phyloP scores from a whole-genome alignment of 2,888 invertebrate genomes.

The Protonemura montana region DNA sequence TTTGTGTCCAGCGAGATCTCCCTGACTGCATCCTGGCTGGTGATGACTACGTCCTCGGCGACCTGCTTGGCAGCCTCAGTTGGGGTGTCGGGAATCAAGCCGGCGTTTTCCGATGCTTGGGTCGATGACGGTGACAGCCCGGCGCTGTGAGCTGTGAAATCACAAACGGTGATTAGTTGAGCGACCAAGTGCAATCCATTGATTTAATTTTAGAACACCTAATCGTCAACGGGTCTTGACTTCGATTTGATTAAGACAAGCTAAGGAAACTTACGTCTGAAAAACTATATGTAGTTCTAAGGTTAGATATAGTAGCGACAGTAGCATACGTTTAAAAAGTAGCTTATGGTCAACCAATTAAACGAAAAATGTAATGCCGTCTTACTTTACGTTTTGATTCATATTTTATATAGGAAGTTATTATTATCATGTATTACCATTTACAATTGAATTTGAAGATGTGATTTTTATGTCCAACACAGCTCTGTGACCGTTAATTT shows the following conservation, averaged over 20 bases:
- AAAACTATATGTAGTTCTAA: too few relatives aligned
- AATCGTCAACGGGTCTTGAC: too few relatives aligned
- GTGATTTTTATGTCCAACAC: not conserved
- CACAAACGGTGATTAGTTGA: not conserved
- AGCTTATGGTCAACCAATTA: too few relatives aligned
- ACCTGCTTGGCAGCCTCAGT: conserved; percentile 25
- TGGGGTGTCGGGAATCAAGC: conserved; percentile 35
- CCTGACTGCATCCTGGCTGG: conserved; percentile 7
- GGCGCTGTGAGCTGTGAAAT: conserved; percentile 48
- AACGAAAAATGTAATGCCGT: too few relatives aligned
- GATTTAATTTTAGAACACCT: too few relatives aligned
- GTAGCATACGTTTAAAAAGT: too few relatives aligned
- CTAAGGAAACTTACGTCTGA: too few relatives aligned
- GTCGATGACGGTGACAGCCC: conserved; percentile 50
- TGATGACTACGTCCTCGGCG: conserved; percentile 2
- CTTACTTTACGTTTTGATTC: too few relatives aligned
- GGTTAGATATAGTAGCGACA: too few relatives aligned
- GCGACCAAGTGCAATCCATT: not conserved
- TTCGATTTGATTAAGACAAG: too few relatives aligned
- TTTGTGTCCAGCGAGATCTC: conserved; percentile 41
- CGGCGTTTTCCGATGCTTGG: conserved; percentile 48
- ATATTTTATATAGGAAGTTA: too few relatives aligned
- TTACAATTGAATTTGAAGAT: not conserved
- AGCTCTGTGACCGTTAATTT: not conserved
- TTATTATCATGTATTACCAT: too few relatives aligned